Conservation (phyloP, 2,113 vertebrate species). For the Felis catus region DNA sequence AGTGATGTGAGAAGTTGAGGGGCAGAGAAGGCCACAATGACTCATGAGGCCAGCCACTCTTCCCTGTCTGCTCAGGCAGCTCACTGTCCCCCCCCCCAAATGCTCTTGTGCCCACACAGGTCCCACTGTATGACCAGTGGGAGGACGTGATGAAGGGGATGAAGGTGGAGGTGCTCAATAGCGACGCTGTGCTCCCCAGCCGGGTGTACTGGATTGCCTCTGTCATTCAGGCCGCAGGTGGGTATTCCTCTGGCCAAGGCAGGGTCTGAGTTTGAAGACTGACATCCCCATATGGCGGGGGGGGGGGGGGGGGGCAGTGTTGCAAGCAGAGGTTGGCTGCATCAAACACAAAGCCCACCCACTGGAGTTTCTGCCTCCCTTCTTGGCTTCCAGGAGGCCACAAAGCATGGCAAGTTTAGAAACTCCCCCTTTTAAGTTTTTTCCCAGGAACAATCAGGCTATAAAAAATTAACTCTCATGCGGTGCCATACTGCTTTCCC, state of each 20-base stretch:
- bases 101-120: conserved; percentile 80
- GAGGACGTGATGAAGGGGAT: conserved; percentile 93
- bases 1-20: too few species aligned
- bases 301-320: background rate
- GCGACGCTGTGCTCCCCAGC: conserved; percentile 92
- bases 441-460: background rate
- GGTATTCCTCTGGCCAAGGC: background rate
- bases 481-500: background rate
- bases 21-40: fast-evolving
- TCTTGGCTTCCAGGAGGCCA: background rate
- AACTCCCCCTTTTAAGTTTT: background rate
- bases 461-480: background rate
- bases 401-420: background rate
- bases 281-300: fast-evolving
- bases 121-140: conserved; percentile 93
- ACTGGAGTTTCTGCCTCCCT: background rate
- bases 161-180: conserved; percentile 96
- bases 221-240: conserved; percentile 92
- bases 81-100: too few species aligned
- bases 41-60: background rate
- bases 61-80: background rate
- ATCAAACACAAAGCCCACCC: background rate
- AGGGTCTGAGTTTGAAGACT: background rate
- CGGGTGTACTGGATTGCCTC: conserved; percentile 98
- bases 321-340: background rate